Percentiles rank a stretch among this genome's conserved stretches.
Evolutionary conservation across 2,797 vertebrate species (phyloP).

Genomic region (Pelobates cultripes): DNA sequence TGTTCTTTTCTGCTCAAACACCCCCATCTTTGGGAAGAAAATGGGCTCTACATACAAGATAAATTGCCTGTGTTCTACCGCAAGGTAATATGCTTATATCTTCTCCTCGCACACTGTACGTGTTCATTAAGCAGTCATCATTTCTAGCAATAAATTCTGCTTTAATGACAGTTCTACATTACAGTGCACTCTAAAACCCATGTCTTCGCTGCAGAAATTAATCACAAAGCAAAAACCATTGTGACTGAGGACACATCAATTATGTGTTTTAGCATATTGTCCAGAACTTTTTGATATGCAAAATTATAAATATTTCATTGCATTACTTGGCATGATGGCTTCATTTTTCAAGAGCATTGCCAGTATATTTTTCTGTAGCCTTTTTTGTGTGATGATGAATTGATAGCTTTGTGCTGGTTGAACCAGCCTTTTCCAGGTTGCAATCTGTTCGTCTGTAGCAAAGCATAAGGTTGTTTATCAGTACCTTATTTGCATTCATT

Average conservation of each 20-base stretch:
- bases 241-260: slow-evolving; percentile 11
- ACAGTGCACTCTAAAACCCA: slow-evolving; percentile 28
- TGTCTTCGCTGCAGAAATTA: slow-evolving; percentile 32
- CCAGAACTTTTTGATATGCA: slow-evolving; percentile 34
- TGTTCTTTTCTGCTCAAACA: slow-evolving; percentile 30
- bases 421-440: not conserved
- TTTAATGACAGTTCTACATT: slow-evolving; percentile 35
- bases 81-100: slow-evolving; percentile 46
- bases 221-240: slow-evolving; percentile 30
- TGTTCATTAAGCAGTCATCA: slow-evolving; percentile 43
- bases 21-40: slow-evolving; percentile 32
- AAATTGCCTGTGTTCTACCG: slow-evolving; percentile 40
- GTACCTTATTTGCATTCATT: slow-evolving; percentile 11
- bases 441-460: not conserved
- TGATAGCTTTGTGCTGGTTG: slow-evolving; percentile 12
- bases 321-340: slow-evolving; percentile 23
- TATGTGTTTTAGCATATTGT: slow-evolving; percentile 28
- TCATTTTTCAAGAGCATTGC: slow-evolving; percentile 31
- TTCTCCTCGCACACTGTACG: slow-evolving; percentile 30
- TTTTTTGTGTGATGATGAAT: not conserved
- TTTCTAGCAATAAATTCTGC: slow-evolving; percentile 38
- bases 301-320: slow-evolving; percentile 41
- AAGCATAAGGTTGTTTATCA: slow-evolving; percentile 11
- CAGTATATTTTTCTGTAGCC: not conserved
- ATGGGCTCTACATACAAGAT: slow-evolving; percentile 33